Base-by-base conservation (phyloP, 2,113 vertebrate species). In the Misgurnus anguillicaudatus region DNA sequence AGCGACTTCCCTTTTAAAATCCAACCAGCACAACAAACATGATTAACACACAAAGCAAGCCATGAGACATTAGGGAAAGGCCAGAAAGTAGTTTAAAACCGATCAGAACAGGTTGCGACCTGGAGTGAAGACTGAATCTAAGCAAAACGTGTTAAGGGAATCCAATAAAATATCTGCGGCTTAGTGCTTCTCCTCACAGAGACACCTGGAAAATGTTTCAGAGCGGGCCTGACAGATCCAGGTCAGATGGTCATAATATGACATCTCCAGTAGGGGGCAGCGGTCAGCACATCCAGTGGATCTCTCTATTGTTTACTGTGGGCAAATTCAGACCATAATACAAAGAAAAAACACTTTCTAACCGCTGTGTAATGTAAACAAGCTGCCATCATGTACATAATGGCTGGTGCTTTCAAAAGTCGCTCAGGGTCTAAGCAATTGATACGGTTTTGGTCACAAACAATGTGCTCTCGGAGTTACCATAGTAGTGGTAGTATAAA, bases 161-260 rank as follows among this genome's bases (percentile, higher is more conserved):
- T 47, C 39, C 24, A 51, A 51, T 9, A 6, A 76, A 64, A 63
- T 61, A 57, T 64, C 58, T 77, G 77, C 5, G 14, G 38, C 17
- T 61, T 21, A 75, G 39, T 17, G 62, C 42, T 79, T 62, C 24
- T 45, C 57, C 64, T 61, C 19, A 70, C 38, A 39, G 68, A 17
- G 71, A 60, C 70, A 70, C 79, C 83, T 81, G 79, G 83, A 81
- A 48, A 84, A 84, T 53, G 41, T 76, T 69, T 71, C 48, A 84
- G 51, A 61, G 47, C 4, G 0, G 24, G 47, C 11, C 48, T 81
- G 83, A 84, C 83, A 84, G 75, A 84, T 81, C 75, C 75, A 84
- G 83, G 83, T 84, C 83, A 84, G 41, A 65, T 47, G 63, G 79
- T 42, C 45, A 9, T 81, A 65, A 60, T 64, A 42, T 24, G 47